Conservation (phyloP, 64 coral and sea anemone genomes). For the Stichodactyla helianthus region DNA sequence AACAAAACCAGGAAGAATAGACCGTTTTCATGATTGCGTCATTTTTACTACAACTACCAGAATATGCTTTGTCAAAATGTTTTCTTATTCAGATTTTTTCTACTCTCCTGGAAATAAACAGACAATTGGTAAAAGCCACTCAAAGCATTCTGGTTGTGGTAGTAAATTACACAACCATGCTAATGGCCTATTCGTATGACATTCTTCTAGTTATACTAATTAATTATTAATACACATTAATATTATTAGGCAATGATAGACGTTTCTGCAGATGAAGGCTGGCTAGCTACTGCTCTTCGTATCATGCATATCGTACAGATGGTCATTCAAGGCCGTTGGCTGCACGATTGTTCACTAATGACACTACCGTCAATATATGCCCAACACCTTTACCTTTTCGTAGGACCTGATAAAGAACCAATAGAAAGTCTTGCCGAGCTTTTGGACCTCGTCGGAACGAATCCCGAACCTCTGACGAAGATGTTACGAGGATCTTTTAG, state of each 20-base stretch:
- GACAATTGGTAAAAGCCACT: too few relatives aligned
- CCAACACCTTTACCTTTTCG: conserved; percentile 61
- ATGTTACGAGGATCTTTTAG: conserved; percentile 60
- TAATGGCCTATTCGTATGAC: too few relatives aligned
- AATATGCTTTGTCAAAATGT: too few relatives aligned
- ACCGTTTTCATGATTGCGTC: too few relatives aligned
- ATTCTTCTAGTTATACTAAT: too few relatives aligned
- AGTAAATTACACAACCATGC: too few relatives aligned
- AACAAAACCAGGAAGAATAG: too few relatives aligned
- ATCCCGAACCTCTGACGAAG: conserved; percentile 49
- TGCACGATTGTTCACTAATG: conserved; percentile 85
- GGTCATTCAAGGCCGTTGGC: conserved; percentile 90
- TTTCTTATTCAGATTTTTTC: too few relatives aligned
- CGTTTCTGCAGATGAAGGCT: conserved; percentile 83
- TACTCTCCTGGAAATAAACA: too few relatives aligned
- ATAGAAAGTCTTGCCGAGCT: conserved; percentile 84
- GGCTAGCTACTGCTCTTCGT: conserved; percentile 73
- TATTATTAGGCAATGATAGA: conserved; percentile 88
- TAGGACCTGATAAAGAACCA: conserved; percentile 3
- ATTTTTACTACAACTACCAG: too few relatives aligned
- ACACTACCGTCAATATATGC: conserved; percentile 73
- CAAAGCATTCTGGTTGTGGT: too few relatives aligned
- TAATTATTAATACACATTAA: background rate
- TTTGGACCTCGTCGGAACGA: conserved; percentile 51
- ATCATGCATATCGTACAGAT: conserved; percentile 93